Evolutionary conservation across 2,888 invertebrate species (phyloP).

Genomic region (Strigamia crassipes): DNA sequence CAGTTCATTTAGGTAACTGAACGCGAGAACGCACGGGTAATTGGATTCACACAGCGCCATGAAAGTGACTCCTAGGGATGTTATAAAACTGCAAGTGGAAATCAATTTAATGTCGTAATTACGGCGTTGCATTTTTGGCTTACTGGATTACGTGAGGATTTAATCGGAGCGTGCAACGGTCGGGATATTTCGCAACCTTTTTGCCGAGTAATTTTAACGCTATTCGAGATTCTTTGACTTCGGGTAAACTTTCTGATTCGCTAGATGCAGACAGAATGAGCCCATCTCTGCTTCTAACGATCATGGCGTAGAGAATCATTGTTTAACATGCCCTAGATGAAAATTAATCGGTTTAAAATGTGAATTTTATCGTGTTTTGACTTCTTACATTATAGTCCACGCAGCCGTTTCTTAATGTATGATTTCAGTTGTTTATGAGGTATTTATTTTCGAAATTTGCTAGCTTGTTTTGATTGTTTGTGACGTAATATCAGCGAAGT

Average conservation of each 20-base stretch:
- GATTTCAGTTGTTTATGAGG: not conserved
- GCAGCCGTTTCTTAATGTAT: not conserved
- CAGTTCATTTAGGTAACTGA: constrained; percentile 61
- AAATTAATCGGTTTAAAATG: not conserved
- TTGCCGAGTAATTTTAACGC: constrained; percentile 57
- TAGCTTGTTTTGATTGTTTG: not conserved
- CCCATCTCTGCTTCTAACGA: constrained; percentile 57
- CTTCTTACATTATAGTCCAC: not conserved
- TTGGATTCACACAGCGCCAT: constrained; percentile 59
- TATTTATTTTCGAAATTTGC: not conserved
- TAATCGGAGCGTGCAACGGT: constrained; percentile 58
- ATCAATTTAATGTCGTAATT: not conserved
- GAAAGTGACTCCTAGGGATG: constrained; percentile 58
- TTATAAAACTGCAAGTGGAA: constrained; percentile 55
- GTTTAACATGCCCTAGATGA: not conserved
- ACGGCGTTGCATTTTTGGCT: constrained; percentile 52
- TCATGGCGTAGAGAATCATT: constrained; percentile 51
- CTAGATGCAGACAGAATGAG: constrained; percentile 58
- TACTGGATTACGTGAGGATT: constrained; percentile 58
- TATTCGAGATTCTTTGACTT: constrained; percentile 56
- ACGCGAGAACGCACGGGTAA: constrained; percentile 60
- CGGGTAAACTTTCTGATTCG: constrained; percentile 56
- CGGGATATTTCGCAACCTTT: constrained; percentile 56
- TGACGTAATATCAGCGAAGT: not conserved
- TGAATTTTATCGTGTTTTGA: not conserved